phyloP scores from a whole-genome alignment of 2,113 vertebrate species.

The Callorhinus ursinus region DNA sequence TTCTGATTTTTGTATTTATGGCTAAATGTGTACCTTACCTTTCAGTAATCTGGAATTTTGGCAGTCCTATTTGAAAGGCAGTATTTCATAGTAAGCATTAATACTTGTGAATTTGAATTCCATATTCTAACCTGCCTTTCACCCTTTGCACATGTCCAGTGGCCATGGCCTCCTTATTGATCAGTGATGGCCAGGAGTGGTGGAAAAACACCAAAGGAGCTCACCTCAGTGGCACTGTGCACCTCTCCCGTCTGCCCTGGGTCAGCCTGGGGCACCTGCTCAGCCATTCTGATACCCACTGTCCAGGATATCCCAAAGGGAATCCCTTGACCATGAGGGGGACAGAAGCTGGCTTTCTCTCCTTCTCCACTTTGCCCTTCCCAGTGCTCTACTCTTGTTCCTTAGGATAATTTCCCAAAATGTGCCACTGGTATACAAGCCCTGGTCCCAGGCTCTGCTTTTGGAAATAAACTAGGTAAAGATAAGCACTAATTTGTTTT shows the following conservation, averaged over 20 bases:
- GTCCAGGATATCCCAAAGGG: fast-evolving
- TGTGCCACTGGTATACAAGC: neutral
- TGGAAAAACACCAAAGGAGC: neutral
- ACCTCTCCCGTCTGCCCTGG: too few relatives aligned
- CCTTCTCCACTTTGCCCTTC: neutral
- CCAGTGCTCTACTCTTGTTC: neutral
- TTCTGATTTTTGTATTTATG: neutral
- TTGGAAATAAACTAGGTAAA: neutral
- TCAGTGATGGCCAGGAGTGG: neutral
- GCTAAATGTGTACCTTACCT: neutral
- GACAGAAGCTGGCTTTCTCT: neutral
- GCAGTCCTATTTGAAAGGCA: neutral
- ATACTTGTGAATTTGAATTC: neutral
- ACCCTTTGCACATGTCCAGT: neutral
- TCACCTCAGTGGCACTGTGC: fast-evolving
- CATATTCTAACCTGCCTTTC: neutral
- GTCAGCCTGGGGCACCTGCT: too few relatives aligned
- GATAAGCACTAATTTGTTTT: neutral
- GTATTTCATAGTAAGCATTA: neutral
- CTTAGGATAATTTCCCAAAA: neutral
- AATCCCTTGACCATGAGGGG: neutral
- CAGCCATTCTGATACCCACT: too few relatives aligned
- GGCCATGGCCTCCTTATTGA: neutral
- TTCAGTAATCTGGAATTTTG: neutral
- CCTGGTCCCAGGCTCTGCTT: neutral